A percentile compares a stretch with the other conserved stretches of the same genome.
These are phyloP conservation scores for Meiosimyza decipiens DNA, from an alignment of 2,888 invertebrate species.

Conservation along the genomic window DNA sequence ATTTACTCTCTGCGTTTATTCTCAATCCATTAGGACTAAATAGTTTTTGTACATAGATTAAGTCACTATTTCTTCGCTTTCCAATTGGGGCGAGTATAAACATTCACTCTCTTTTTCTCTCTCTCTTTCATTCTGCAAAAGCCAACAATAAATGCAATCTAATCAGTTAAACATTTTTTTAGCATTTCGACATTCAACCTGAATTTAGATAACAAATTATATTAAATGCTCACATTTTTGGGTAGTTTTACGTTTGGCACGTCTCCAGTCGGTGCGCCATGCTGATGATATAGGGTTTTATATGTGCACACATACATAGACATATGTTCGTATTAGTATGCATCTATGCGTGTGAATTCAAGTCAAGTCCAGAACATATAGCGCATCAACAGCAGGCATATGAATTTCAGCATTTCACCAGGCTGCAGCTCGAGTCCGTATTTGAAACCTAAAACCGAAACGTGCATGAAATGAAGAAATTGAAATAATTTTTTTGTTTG, in stretches of 20 bases:
- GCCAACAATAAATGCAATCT: constrained; percentile 46
- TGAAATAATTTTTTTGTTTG: neutral
- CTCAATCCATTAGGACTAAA: too few relatives aligned
- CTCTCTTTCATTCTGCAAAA: neutral
- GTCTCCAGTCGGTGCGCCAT: constrained; percentile 13
- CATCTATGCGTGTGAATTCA: neutral
- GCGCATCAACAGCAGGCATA: neutral
- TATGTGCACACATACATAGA: neutral
- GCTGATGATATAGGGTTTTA: constrained; percentile 18
- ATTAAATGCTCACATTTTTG: constrained; percentile 41
- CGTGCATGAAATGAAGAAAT: constrained; percentile 31
- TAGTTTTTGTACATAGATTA: too few relatives aligned
- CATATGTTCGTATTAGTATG: neutral
- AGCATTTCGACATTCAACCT: constrained; percentile 55
- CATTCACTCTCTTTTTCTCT: too few relatives aligned
- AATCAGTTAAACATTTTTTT: constrained; percentile 60
- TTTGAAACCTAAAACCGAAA: neutral
- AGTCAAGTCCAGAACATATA: neutral
- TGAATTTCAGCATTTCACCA: constrained; percentile 4
- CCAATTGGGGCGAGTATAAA: too few relatives aligned
- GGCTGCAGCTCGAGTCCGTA: too few relatives aligned
- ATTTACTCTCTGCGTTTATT: too few relatives aligned
- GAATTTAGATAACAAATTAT: constrained; percentile 65
- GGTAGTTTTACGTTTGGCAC: constrained; percentile 26
- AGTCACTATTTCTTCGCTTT: too few relatives aligned